Evolutionary conservation across 2,797 vertebrate genomes (phyloP).

Genomic region (Austrolebias charrua): DNA sequence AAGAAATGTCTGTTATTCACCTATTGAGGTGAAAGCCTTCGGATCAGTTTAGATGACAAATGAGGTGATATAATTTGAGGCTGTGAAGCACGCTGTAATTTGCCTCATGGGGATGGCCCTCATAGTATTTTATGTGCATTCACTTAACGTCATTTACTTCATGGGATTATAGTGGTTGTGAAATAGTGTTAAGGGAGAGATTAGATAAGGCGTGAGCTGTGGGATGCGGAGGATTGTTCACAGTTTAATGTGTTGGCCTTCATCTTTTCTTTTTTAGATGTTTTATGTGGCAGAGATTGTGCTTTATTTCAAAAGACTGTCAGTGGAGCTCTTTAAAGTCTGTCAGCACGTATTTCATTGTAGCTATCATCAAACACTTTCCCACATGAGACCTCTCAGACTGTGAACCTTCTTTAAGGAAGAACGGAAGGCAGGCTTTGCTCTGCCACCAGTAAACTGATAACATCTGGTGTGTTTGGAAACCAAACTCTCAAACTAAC

Average conservation of each 20-base stretch:
- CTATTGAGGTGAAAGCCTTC: slow-evolving; percentile 39
- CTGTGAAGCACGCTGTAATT: slow-evolving; percentile 40
- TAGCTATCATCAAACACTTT: no score
- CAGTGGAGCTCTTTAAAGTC: slow-evolving; percentile 22
- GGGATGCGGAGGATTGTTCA: slow-evolving; percentile 29
- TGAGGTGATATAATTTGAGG: slow-evolving; percentile 38
- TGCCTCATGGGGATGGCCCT: slow-evolving; percentile 36
- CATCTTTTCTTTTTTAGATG: slow-evolving; percentile 30
- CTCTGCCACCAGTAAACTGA: slow-evolving; percentile 18
- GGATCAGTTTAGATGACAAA: slow-evolving; percentile 53
- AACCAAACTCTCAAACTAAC: slow-evolving; percentile 7
- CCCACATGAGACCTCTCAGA: slow-evolving; percentile 9
- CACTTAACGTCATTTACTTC: slow-evolving; percentile 53
- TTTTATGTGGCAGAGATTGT: slow-evolving; percentile 29
- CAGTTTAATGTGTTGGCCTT: slow-evolving; percentile 54
- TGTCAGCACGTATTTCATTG: slow-evolving; percentile 3
- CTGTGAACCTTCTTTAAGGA: slow-evolving; percentile 11
- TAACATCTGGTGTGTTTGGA: slow-evolving; percentile 19
- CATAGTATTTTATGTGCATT: slow-evolving; percentile 50
- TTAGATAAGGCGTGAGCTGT: slow-evolving; percentile 37
- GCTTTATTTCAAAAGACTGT: slow-evolving; percentile 35
- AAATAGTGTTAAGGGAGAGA: slow-evolving; percentile 27
- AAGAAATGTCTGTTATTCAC: slow-evolving; percentile 23
- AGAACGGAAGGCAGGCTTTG: slow-evolving; percentile 7
- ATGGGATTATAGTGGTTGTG: slow-evolving; percentile 45